These are phyloP conservation scores for Geodia barretti DNA, from an alignment of 37 sponge, comb jelly and placozoan species.

Conservation along the genomic window DNA sequence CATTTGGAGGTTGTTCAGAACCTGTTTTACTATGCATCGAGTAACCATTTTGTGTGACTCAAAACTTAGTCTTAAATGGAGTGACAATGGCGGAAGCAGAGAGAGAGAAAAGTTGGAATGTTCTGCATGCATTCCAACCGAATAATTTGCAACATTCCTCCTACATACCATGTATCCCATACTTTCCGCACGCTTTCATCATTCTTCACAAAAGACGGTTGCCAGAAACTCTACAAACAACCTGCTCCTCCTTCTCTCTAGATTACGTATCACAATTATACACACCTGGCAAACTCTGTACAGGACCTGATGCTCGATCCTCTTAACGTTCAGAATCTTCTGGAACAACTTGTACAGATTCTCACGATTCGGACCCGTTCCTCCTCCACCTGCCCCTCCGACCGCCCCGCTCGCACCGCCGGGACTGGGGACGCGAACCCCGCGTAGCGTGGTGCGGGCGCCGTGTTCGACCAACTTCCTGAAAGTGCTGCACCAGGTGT, in stretches of 20 bases:
- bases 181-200: too few species aligned
- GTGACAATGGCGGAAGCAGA: too few species aligned
- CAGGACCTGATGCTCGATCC: constrained; percentile 52
- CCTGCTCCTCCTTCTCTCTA: neutral
- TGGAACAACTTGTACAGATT: constrained; percentile 72
- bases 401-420: neutral
- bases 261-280: too few species aligned
- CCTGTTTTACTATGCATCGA: too few species aligned
- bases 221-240: neutral
- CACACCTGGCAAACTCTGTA: constrained; percentile 55
- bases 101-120: too few species aligned
- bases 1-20: too few species aligned
- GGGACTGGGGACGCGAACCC: neutral
- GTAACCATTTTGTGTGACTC: too few species aligned
- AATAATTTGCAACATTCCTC: too few species aligned
- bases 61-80: too few species aligned
- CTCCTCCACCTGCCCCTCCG: neutral
- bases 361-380: constrained; percentile 7
- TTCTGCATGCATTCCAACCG: too few species aligned
- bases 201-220: too few species aligned
- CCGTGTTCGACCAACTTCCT: constrained; percentile 43
- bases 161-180: too few species aligned
- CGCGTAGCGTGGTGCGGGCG: neutral
- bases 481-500: constrained; percentile 33
- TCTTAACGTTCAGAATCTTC: constrained; percentile 43